Evolutionary conservation across 2,797 vertebrate genomes (phyloP).

Genomic region (Xenopus petersii): DNA sequence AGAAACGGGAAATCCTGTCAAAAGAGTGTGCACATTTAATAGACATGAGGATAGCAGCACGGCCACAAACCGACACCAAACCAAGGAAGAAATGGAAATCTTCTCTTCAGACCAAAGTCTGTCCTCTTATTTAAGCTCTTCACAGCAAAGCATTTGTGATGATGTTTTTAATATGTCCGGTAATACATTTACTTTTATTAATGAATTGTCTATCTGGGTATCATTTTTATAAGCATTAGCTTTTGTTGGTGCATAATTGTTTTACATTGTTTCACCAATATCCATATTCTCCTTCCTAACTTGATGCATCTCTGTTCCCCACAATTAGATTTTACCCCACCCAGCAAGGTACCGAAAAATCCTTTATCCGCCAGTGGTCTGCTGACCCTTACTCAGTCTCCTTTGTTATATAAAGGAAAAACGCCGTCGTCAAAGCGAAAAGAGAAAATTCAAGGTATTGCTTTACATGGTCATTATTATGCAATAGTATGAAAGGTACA

Average conservation of each 20-base stretch:
- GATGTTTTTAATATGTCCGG: conserved; percentile 61
- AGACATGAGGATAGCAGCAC: background rate
- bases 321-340: conserved; percentile 60
- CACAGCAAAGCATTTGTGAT: conserved; percentile 39
- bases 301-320: too few relatives aligned
- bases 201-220: too few relatives aligned
- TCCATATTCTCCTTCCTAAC: too few relatives aligned
- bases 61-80: background rate
- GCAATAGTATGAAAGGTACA: too few relatives aligned
- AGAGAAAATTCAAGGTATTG: background rate
- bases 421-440: conserved; percentile 52
- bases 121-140: background rate
- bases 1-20: conserved; percentile 39
- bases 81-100: background rate
- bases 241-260: too few relatives aligned
- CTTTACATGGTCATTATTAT: too few relatives aligned
- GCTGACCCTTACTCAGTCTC: conserved; percentile 85
- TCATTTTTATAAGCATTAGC: too few relatives aligned
- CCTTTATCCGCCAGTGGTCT: conserved; percentile 79
- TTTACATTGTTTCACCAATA: too few relatives aligned
- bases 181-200: conserved; percentile 39
- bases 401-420: conserved; percentile 77
- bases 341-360: conserved; percentile 61
- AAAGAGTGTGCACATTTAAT: conserved; percentile 50
- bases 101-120: conserved; percentile 27